A percentile compares a stretch with the other conserved stretches of the same genome.
These are phyloP conservation scores for Shinisaurus crocodilurus DNA, from an alignment of 2,113 vertebrate species.

Conservation along the genomic window DNA sequence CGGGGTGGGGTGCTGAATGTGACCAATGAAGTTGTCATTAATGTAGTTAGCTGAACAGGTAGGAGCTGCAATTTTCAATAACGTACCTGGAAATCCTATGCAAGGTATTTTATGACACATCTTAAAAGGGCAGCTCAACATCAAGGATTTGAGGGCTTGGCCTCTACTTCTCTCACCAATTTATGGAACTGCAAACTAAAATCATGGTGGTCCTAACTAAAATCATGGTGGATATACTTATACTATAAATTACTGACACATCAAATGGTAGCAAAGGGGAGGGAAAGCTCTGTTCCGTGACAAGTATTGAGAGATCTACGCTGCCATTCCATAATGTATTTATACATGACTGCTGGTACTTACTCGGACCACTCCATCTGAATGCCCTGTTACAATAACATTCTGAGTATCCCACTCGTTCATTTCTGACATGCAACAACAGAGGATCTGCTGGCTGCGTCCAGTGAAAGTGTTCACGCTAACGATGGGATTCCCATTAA, in stretches of 20 bases:
- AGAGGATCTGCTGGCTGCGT: slow-evolving; percentile 94
- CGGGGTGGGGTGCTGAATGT: neutral
- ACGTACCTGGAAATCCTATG: neutral
- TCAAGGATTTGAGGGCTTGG: neutral
- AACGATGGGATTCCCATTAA: slow-evolving; percentile 94
- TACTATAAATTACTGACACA: neutral
- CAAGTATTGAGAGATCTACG: neutral
- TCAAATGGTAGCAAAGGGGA: no score
- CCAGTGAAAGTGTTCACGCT: slow-evolving; percentile 98
- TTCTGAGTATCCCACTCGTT: slow-evolving; percentile 99
- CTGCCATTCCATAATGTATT: neutral
- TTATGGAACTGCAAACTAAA: neutral
- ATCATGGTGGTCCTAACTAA: neutral
- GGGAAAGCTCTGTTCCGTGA: neutral
- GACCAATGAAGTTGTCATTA: neutral
- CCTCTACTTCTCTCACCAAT: neutral
- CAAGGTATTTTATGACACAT: neutral
- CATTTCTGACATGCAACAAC: slow-evolving; percentile 98
- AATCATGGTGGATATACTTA: neutral
- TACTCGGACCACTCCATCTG: slow-evolving; percentile 95
- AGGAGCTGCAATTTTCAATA: neutral
- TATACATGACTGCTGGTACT: slow-evolving; percentile 22
- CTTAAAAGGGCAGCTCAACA: neutral
- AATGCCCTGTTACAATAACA: slow-evolving; percentile 96
- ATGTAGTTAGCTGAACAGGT: neutral